Evolutionary conservation across 2,888 invertebrate species (phyloP), one percentile per base, ranked within the genome.

Genomic region (Platerodrilus igneus): DNA sequence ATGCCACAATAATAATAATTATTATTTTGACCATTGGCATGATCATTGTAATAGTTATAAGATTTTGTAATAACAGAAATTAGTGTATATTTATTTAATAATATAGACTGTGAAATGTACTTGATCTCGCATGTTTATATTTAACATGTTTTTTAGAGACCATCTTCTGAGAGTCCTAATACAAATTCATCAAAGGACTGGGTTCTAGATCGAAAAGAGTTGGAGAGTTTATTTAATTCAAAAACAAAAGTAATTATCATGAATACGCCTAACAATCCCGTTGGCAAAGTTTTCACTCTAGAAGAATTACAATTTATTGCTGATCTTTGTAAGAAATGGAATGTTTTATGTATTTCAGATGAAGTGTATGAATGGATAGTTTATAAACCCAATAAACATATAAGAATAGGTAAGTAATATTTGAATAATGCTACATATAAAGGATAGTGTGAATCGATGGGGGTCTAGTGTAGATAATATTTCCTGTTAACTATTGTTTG

Each of bases 301-400:
- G 66, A 77, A 2, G 91, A 91, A 64, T 63, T 90, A 48, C 72
- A 79, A 52, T 62, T 78, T 48, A 87, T 99, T 51, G 94, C 94
- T 0, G 75, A 83, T 50, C 70, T 99, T 40, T 96, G 95, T 64
- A 86, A 86, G 62, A 90, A 94, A 60, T 84, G 91, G 77, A 84
- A 99, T 64, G 86, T 87, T 3, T 69, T 97, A 4, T 94, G 92
- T 40, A 69, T 99, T 11, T 84, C 94, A 1, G 99, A 99, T 68
- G 99, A 0, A n/a, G n/a, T n/a, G n/a, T 99, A 99, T 56, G 97
- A 99, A 66, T 97, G 95, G 92, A 77, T 99, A 64, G 86, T 90
- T 6, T 95, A 84, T 58, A 79, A 85, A 57, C 85, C 86, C 0
- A 73, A 78, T 18, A 73, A 87, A 56, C 91, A 96, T 67, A 79